phyloP scores from a whole-genome alignment of 2,888 invertebrate genomes.

The Drosophila aldrichi region DNA sequence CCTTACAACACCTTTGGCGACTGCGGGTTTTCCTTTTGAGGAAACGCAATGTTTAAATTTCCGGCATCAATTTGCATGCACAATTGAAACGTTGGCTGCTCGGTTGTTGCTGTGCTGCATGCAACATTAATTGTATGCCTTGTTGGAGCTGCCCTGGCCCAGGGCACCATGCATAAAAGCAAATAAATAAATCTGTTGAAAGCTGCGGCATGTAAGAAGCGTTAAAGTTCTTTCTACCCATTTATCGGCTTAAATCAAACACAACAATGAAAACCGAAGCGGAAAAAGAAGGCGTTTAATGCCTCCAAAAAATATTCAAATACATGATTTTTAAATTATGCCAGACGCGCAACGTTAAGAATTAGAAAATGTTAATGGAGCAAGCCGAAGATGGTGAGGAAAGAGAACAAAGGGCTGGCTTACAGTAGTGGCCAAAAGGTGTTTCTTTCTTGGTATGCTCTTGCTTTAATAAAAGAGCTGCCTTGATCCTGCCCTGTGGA shows the following conservation, averaged over 20 bases:
- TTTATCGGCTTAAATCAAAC: slow-evolving; percentile 81
- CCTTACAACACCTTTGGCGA: not conserved
- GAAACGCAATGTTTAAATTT: slow-evolving; percentile 57
- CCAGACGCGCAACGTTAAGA: slow-evolving; percentile 30
- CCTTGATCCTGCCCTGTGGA: slow-evolving; percentile 72
- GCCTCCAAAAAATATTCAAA: slow-evolving; percentile 25
- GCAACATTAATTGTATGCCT: slow-evolving; percentile 62
- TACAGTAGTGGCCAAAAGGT: slow-evolving; percentile 68
- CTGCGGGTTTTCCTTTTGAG: slow-evolving; percentile 16
- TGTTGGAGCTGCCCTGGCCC: slow-evolving; percentile 69
- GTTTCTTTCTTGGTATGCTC: slow-evolving; percentile 32
- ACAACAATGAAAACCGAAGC: slow-evolving; percentile 44
- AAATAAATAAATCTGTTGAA: slow-evolving; percentile 70
- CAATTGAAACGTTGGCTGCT: slow-evolving; percentile 39
- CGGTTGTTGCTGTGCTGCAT: slow-evolving; percentile 16
- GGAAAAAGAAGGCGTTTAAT: slow-evolving; percentile 74
- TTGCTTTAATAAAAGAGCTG: slow-evolving; percentile 8
- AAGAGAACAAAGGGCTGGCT: not conserved
- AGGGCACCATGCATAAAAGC: slow-evolving; percentile 8
- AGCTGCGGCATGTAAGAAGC: slow-evolving; percentile 70
- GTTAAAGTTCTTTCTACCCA: slow-evolving; percentile 56
- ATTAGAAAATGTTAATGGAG: slow-evolving; percentile 63
- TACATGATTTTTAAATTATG: slow-evolving; percentile 79
- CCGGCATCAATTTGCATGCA: slow-evolving; percentile 67
- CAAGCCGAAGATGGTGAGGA: slow-evolving; percentile 3